Conservation (phyloP, 2,888 invertebrate species). For the Axea sp. region DNA sequence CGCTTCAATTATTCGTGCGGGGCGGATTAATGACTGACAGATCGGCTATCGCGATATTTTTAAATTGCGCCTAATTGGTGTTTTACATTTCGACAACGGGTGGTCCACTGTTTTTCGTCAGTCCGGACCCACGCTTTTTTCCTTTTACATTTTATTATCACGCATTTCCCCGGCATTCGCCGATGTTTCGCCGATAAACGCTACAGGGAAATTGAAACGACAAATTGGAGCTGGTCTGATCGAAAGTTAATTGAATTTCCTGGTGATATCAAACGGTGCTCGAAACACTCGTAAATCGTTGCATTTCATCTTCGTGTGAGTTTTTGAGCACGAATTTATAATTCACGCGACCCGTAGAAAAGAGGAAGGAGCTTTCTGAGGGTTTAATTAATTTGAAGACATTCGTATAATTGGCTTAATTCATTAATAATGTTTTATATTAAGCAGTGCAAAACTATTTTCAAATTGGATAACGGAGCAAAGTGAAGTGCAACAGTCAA, state of each 20-base stretch:
- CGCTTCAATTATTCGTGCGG: slow-evolving; percentile 46
- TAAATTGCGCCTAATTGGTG: slow-evolving; percentile 44
- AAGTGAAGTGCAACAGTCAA: no score
- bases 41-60: slow-evolving; percentile 45
- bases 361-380: no score
- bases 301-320: slow-evolving; percentile 25
- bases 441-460: no score
- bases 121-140: slow-evolving; percentile 12
- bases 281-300: slow-evolving; percentile 38
- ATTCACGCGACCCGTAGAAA: no score
- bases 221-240: slow-evolving; percentile 47
- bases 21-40: slow-evolving; percentile 51
- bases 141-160: slow-evolving; percentile 55
- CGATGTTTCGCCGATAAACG: slow-evolving; percentile 40
- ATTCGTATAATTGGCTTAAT: no score
- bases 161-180: slow-evolving; percentile 20
- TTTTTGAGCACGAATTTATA: no score
- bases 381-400: no score
- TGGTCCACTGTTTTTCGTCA: slow-evolving; percentile 3
- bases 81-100: slow-evolving; percentile 37
- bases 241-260: slow-evolving; percentile 51
- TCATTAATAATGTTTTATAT: no score
- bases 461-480: no score
- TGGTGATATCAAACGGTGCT: slow-evolving; percentile 11
- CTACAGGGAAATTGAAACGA: slow-evolving; percentile 49